Evolutionary conservation across 2,888 invertebrate species (phyloP), one percentile per base, ranked within the genome.

Genomic region (Habroteleia sp.): DNA sequence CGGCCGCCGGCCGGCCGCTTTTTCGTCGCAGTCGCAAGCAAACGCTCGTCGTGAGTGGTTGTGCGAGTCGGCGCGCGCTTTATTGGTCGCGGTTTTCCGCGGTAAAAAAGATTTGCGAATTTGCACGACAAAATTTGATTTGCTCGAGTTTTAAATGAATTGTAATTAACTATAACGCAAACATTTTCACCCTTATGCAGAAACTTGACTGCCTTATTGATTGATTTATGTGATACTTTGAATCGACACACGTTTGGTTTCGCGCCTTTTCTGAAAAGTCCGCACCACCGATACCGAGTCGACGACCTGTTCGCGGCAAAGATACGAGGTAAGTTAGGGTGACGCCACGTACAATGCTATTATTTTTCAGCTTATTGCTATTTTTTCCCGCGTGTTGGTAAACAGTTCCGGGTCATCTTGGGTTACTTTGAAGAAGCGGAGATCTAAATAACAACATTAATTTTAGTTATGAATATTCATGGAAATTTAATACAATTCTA

Each of bases 41-140:
- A 52, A 44, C 37, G 60, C 60, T 69, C 69, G 69, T 69, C 29
- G 68, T 41, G 68, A 58, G 35, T 42, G 50, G 58, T 69, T 42
- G 46, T n/a, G 25, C 42, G 46, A 23, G 29, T 27, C 31, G 29
- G 37, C 20, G 66, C 37, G 27, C 41, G 11, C 8, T 46, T 29
- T 17, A 14, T 13, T 23, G 31, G 11, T 10, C 16, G 41, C 17
- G 27, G 13, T 11, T 35, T 31, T 13, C 13, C 42, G 63, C 42
- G 63, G 27, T 50, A n/a, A 25, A 27, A 27, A n/a, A 10, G 14
- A n/a, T 52, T 8, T n/a, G 25, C 14, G 7, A 3, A 2, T 25
- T 33, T 50, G 20, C 33, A 23, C 48, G 48, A 25, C 35, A 35
- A 35, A 31, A 13, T 14, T 23, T 14, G 10, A 31, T 35, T 13